Base-by-base conservation (phyloP, 2,888 invertebrate genomes). In the Arge pagana region DNA sequence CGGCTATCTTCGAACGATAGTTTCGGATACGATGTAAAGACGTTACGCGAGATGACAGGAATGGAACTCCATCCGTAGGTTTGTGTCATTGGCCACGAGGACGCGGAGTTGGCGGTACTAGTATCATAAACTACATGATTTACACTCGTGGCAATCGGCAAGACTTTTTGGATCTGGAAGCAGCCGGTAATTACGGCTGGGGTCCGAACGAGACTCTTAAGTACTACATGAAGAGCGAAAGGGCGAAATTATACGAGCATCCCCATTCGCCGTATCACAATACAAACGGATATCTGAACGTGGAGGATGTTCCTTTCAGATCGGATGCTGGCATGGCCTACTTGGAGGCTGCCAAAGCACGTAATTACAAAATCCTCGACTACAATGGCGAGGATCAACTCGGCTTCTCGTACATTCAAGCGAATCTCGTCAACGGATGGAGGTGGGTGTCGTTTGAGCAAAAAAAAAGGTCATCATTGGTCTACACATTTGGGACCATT, bases 371-470 rank as follows among this genome's bases (percentile, higher is more conserved):
- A 0, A 83, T 84, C 37, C 79, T 85, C 8, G 90, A 91, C 68
- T 87, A 89, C 68, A 88, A 88, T 64, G 82, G 82, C 0, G 81
- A 82, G 23, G 74, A 82, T 4, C 82, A 83, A 62, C 66, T 85
- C 58, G 89, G 89, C 3, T 87, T 85, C 23, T 84, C 85, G 0
- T 83, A 81, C 61, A 82, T 88, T 0, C 87, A 89, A 74, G 80
- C 82, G 0, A 87, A 80, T 0, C 80, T 81, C 1, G 76, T 72
- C 28, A 72, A 78, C 24, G 89, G 89, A 0, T 79, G 78, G 0
- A 79, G 92, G 24, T 82, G 8, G 18, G 31, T 10, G 4, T 1
- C 7, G 8, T 42, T 42, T 40, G n/a, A n/a, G 84, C 56, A 23
- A 21, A n/a, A n/a, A n/a, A n/a, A n/a, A 39, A 21, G 10, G 2